Evolutionary conservation across 2,113 vertebrate species (phyloP).

Genomic region (Aegithalos caudatus): DNA sequence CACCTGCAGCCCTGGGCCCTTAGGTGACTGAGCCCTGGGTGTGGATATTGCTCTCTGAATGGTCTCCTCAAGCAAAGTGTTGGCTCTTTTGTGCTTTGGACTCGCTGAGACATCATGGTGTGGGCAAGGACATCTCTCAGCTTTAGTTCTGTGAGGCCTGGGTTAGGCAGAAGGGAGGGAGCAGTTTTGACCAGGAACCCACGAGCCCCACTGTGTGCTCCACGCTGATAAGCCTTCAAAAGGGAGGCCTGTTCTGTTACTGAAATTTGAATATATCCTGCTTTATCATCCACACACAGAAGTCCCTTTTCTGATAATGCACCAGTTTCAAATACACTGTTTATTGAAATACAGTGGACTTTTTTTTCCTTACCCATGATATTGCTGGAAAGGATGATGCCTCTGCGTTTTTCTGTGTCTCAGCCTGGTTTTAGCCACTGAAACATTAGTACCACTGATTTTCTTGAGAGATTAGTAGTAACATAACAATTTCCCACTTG

Average conservation of each 20-base stretch:
- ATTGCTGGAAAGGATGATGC: background rate
- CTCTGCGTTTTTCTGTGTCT: background rate
- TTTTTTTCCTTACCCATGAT: background rate
- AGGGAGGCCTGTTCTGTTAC: background rate
- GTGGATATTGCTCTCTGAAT: background rate
- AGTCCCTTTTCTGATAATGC: background rate
- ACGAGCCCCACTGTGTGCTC: background rate
- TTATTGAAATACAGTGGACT: background rate
- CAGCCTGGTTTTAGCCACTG: background rate
- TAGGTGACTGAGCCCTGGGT: background rate
- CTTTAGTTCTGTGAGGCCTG: background rate
- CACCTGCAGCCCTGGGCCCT: background rate
- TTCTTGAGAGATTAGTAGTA: background rate
- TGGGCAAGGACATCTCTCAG: background rate
- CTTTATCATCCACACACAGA: slow-evolving; percentile 5
- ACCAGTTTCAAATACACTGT: background rate
- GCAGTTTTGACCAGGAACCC: background rate
- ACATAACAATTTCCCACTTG: background rate
- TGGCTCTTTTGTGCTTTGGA: background rate
- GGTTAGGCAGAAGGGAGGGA: background rate
- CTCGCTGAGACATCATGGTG: background rate
- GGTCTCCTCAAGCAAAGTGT: background rate
- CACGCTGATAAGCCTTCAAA: background rate
- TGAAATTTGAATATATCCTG: background rate
- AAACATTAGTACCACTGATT: background rate